A percentile compares a stretch with the other conserved stretches of the same genome.
Evolutionary conservation across 1,140 invertebrate species (phyloP).

Genomic region (Brachionus rotundiformis): DNA sequence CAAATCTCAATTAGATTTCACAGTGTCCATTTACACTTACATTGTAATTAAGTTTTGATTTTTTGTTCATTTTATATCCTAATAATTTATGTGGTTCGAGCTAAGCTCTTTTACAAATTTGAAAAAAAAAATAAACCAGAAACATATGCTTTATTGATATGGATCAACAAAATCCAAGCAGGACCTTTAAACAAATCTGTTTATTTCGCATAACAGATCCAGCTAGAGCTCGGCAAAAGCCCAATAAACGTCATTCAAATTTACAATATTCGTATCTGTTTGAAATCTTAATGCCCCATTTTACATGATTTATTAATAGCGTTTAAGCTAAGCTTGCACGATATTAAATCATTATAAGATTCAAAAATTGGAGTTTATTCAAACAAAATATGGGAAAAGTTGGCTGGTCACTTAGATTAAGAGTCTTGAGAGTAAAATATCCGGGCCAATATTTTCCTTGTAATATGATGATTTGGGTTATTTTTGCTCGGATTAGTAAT

Average conservation of each 20-base stretch:
- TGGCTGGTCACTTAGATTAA: not conserved
- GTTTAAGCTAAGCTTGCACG: not conserved
- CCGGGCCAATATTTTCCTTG: slow-evolving; percentile 7
- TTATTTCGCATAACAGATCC: not conserved
- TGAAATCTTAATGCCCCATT: slow-evolving; percentile 12
- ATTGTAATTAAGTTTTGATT: not conserved
- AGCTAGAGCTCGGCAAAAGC: not conserved
- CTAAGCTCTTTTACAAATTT: not conserved
- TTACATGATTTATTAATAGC: not conserved
- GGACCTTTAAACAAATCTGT: not conserved
- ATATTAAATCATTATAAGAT: slow-evolving; percentile 1
- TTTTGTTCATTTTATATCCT: not conserved
- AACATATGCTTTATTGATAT: not conserved
- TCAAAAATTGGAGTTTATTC: not conserved
- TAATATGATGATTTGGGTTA: slow-evolving; percentile 15
- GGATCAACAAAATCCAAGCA: not conserved
- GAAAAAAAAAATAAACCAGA: not conserved
- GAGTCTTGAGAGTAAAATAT: not conserved
- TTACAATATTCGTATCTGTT: not conserved
- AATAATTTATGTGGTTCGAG: not conserved
- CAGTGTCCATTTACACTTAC: slow-evolving; percentile 9
- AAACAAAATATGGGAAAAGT: not conserved
- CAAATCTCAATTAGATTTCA: not conserved
- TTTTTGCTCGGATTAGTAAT: slow-evolving; percentile 23
- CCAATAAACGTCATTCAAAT: not conserved